Evolutionary conservation across 2,113 vertebrate species (phyloP), one percentile per base, ranked within the genome.

Genomic region (Fregata magnificens): DNA sequence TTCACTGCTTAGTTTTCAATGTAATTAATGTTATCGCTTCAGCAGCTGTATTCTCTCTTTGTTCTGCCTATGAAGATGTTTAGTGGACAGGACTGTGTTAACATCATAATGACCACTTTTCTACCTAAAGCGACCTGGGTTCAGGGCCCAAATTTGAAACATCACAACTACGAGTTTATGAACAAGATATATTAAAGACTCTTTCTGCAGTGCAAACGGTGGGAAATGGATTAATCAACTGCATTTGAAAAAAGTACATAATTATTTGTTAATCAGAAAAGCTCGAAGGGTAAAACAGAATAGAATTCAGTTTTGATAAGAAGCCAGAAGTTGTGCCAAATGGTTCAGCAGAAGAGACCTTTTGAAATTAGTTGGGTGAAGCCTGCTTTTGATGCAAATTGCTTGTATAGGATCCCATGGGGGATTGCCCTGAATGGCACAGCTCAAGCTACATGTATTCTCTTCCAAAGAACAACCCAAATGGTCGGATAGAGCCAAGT

Each of bases 401-500:
- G 65, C 52, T 56, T 0, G 0, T 62, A 7, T 6, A 32, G 52
- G 40, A 11, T 80, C 50, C 62, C 20, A 1, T 17, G 28, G 70
- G 42, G 31, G 40, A 56, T 7, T 70, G 63, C 50, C 56, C 52
- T 29, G 63, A 20, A 26, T 47, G 61, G 6, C 34, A 15, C 4
- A 11, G 42, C 34, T 89, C 47, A 47, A 70, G 61, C 47, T 87
- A 5, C 0, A 0, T 21, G 4, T 38, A 4, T 36, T 55, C 25
- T 38, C 65, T 80, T 77, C 62, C 71, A 76, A 52, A 65, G 66
- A 76, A 40, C 74, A 86, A 8, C n/a, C 11, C 65, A 49, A 58
- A 42, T 2, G 4, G 56, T 15, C 73, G 79, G 47, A 18, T 16
- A 78, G 36, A 83, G 50, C 59, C 63, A 67, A 74, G 42, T 55